A percentile compares a stretch with the other conserved stretches of the same genome.
Conservation (phyloP, 2,113 vertebrate species). For the Actenoides lindsayi region DNA sequence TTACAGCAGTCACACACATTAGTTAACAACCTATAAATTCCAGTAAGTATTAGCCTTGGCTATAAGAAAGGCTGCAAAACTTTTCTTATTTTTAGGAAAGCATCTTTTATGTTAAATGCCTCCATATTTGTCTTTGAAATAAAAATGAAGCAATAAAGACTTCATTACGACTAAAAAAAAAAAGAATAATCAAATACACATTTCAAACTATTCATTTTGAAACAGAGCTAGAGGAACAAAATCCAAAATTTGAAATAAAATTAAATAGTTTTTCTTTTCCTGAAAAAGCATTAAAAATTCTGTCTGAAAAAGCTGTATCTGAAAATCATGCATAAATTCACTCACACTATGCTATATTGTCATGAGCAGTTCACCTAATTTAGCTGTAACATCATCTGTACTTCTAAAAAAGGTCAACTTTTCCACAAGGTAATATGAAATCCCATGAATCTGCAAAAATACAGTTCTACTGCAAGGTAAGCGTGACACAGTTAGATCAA, state of each 20-base stretch:
- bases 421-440: background rate
- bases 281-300: background rate
- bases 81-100: background rate
- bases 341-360: background rate
- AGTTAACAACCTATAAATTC: background rate
- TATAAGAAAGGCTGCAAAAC: background rate
- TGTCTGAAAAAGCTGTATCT: background rate
- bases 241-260: background rate
- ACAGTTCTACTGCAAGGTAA: background rate
- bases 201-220: background rate
- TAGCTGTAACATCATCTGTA: background rate
- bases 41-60: background rate
- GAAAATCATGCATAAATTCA: background rate
- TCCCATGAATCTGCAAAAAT: background rate
- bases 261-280: background rate
- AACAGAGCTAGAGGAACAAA: background rate
- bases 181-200: background rate
- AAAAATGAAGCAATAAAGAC: background rate
- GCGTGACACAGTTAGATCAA: background rate
- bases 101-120: background rate
- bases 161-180: background rate
- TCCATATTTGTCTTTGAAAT: background rate
- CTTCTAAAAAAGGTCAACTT: background rate
- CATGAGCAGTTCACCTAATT: background rate
- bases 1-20: background rate